These are phyloP conservation scores for Tachina grossa DNA, from an alignment of 2,888 invertebrate genomes.

Conservation along the genomic window DNA sequence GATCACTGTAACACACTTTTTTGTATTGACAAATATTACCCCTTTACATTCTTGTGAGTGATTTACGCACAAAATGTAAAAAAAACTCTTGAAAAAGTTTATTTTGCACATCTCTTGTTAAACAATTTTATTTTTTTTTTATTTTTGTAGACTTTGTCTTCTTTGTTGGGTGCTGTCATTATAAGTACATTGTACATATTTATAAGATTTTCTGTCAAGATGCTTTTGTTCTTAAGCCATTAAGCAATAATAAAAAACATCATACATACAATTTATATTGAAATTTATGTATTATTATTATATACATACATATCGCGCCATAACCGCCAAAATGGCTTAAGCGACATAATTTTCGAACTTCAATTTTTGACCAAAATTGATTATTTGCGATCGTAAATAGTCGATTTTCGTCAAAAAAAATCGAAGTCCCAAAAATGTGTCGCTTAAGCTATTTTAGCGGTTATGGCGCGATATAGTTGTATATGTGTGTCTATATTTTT, in stretches of 20 bases:
- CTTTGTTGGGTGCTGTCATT: not conserved
- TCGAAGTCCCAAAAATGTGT: too few relatives aligned
- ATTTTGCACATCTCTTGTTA: constrained; percentile 11
- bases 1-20: too few relatives aligned
- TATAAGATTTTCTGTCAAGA: constrained; percentile 29
- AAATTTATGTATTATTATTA: constrained; percentile 16
- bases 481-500: not conserved
- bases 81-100: not conserved
- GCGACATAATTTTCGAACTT: too few relatives aligned
- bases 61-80: not conserved
- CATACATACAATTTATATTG: constrained; percentile 5
- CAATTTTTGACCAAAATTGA: too few relatives aligned
- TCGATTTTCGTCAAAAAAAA: too few relatives aligned
- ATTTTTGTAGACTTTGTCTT: not conserved
- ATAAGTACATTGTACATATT: not conserved
- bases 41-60: not conserved
- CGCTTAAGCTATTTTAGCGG: too few relatives aligned
- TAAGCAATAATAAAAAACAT: not conserved
- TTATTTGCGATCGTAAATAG: too few relatives aligned
- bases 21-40: too few relatives aligned
- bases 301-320: not conserved
- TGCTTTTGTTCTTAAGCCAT: constrained; percentile 23
- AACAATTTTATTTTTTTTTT: not conserved
- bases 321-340: too few relatives aligned
- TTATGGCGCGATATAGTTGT: not conserved